Evolutionary conservation across 2,113 vertebrate species (phyloP).

Genomic region (Trematocara nigrifrons): DNA sequence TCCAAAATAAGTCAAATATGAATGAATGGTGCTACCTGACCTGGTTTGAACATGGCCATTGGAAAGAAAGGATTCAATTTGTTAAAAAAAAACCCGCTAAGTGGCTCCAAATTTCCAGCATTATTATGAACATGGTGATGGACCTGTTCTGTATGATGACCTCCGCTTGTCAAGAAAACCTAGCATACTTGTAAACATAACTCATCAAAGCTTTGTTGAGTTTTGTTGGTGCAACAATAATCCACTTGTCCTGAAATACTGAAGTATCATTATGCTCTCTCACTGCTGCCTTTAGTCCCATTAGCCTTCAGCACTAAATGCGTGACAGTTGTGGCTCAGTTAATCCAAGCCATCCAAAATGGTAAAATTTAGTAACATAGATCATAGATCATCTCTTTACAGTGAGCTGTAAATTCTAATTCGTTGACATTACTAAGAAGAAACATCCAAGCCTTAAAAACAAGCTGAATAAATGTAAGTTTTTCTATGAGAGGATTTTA

Average conservation of each 20-base stretch:
- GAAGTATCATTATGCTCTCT: neutral
- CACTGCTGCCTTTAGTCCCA: neutral
- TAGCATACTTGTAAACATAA: neutral
- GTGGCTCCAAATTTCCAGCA: neutral
- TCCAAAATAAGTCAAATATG: neutral
- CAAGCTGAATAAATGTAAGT: neutral
- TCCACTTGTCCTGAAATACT: neutral
- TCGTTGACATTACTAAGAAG: neutral
- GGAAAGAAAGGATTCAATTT: neutral
- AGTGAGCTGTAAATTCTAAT: neutral
- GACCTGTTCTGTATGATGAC: neutral
- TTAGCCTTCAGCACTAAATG: neutral
- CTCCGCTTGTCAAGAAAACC: neutral
- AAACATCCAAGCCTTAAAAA: neutral
- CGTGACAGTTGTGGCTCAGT: neutral
- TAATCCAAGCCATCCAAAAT: neutral
- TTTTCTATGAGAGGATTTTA: neutral
- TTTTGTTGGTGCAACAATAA: neutral
- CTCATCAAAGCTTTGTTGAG: neutral
- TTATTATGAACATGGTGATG: neutral
- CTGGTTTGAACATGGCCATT: neutral
- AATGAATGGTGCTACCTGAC: neutral
- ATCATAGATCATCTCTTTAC: neutral
- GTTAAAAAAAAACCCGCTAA: neutral
- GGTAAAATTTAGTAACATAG: neutral